Evolutionary conservation across 2,888 invertebrate genomes (phyloP).

Genomic region (Eupsilia transversa): DNA sequence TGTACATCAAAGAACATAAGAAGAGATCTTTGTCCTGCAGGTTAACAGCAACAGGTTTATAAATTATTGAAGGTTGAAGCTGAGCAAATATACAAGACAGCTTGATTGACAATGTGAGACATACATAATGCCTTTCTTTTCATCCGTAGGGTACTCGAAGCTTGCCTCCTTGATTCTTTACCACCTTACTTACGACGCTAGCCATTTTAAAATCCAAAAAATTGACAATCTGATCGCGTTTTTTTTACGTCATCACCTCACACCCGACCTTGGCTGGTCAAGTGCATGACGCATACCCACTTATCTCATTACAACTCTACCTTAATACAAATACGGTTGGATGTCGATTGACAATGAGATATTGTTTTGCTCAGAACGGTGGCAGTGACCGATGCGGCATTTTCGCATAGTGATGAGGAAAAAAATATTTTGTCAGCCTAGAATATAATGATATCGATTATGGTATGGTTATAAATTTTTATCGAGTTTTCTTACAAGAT

Average conservation of each 20-base stretch:
- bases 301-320: slow-evolving; percentile 23
- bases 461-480: slow-evolving; percentile 9
- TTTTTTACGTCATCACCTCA: slow-evolving; percentile 55
- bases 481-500: slow-evolving; percentile 8
- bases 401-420: slow-evolving; percentile 60
- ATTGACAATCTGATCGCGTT: slow-evolving; percentile 35
- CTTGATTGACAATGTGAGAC: neutral
- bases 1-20: neutral
- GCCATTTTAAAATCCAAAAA: neutral
- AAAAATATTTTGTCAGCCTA: slow-evolving; percentile 45
- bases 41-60: neutral
- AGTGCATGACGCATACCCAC: slow-evolving; percentile 60
- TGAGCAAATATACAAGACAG: neutral
- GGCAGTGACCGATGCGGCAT: slow-evolving; percentile 67
- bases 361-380: slow-evolving; percentile 45
- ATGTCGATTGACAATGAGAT: slow-evolving; percentile 11
- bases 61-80: neutral
- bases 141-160: neutral
- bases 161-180: neutral
- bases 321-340: neutral
- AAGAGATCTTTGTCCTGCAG: neutral
- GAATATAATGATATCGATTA: slow-evolving; percentile 26
- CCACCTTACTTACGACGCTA: slow-evolving; percentile 1
- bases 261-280: slow-evolving; percentile 63
- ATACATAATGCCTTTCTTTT: neutral